Percentiles rank a stretch among this genome's conserved stretches.
These are phyloP conservation scores for Drosophila niveifrons DNA, from an alignment of 2,888 invertebrate species.

Conservation along the genomic window DNA sequence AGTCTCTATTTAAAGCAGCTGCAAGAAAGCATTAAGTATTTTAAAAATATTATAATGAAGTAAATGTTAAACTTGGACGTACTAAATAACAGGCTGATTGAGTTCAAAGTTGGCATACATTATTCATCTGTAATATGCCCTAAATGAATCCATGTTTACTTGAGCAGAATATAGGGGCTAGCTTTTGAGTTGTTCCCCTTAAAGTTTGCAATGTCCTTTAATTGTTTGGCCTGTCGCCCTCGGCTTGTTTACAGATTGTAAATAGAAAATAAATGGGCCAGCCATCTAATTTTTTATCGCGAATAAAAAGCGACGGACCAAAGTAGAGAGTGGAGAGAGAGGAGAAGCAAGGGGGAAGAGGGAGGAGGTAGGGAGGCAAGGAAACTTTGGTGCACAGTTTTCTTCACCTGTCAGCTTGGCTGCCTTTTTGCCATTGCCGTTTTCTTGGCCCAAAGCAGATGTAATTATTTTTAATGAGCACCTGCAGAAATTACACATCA, in stretches of 20 bases:
- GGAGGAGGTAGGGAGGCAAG: conserved; percentile 10
- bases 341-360: neutral
- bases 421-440: conserved; percentile 58
- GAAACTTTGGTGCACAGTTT: conserved; percentile 39
- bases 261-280: conserved; percentile 64
- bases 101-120: neutral
- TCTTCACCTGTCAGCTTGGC: conserved; percentile 64
- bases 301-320: conserved; percentile 15
- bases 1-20: too few species aligned
- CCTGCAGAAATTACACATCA: conserved; percentile 79
- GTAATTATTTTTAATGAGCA: conserved; percentile 80
- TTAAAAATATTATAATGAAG: too few species aligned
- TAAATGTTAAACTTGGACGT: too few species aligned
- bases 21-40: too few species aligned
- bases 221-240: conserved; percentile 40
- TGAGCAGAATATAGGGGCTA: neutral
- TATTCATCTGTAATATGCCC: neutral
- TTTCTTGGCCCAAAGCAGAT: conserved; percentile 71
- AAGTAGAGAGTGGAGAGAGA: neutral
- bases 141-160: conserved; percentile 1
- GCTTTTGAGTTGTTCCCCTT: neutral
- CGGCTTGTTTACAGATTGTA: conserved; percentile 52
- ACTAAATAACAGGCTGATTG: neutral
- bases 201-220: conserved; percentile 34
- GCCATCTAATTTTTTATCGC: conserved; percentile 54